Percentiles rank a stretch among this genome's conserved stretches.
These are phyloP conservation scores for Tupaia chinensis DNA, from an alignment of 2,113 vertebrate species.

Conservation along the genomic window DNA sequence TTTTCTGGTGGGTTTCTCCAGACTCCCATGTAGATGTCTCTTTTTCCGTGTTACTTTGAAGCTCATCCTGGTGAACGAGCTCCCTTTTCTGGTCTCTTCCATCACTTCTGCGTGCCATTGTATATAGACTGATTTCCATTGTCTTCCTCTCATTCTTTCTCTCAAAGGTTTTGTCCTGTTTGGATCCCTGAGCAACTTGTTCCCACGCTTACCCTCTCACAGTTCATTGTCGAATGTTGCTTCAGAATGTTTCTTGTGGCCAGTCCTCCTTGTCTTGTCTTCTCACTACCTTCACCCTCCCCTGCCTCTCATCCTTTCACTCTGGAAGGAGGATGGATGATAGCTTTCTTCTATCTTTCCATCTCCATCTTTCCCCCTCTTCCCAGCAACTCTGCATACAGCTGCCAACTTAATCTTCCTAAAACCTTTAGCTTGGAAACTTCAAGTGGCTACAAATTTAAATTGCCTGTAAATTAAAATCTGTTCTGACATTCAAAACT, in stretches of 20 bases:
- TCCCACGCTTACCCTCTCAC: rapidly evolving
- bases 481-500: not conserved
- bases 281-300: not conserved
- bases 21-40: not conserved
- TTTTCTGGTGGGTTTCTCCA: not conserved
- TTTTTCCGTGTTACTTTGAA: not conserved
- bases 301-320: not conserved
- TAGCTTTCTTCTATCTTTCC: not conserved
- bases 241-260: not conserved
- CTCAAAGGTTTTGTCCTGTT: not conserved
- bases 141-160: not conserved
- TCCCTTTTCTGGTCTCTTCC: not conserved
- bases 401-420: not conserved
- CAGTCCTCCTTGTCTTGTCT: not conserved
- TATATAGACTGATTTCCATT: not conserved
- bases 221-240: not conserved
- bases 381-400: not conserved
- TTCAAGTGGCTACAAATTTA: not conserved
- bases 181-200: not conserved
- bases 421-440: not conserved
- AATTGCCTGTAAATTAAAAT: not conserved
- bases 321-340: not conserved
- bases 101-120: not conserved
- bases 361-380: not conserved
- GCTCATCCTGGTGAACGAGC: not conserved